A percentile compares a stretch with the other conserved stretches of the same genome.
These are phyloP conservation scores for Triops cancriformis DNA, from an alignment of 1,140 invertebrate genomes.

Conservation along the genomic window DNA sequence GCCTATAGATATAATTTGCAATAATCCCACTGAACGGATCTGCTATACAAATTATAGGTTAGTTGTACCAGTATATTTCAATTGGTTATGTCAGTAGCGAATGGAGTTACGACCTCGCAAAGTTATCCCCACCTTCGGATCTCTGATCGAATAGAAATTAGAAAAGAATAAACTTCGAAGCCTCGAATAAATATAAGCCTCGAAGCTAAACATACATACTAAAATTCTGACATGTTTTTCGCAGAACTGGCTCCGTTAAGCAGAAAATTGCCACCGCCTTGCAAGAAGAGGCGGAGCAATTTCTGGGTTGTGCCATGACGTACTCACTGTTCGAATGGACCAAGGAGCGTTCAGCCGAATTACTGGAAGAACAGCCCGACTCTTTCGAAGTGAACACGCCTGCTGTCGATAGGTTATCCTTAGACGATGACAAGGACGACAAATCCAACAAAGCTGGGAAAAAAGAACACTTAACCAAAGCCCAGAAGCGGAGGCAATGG, in stretches of 20 bases:
- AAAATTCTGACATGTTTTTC: too few species aligned
- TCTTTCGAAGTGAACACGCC: conserved; percentile 28
- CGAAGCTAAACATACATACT: too few species aligned
- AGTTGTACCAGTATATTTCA: too few species aligned
- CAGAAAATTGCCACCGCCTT: conserved; percentile 55
- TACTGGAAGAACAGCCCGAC: conserved; percentile 61
- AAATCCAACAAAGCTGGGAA: conserved; percentile 50
- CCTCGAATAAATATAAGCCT: too few species aligned
- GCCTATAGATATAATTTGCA: too few species aligned
- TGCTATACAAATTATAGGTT: too few species aligned
- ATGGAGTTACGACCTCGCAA: too few species aligned
- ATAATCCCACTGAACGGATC: too few species aligned
- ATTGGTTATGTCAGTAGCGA: too few species aligned
- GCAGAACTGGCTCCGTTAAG: conserved; percentile 61
- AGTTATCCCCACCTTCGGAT: too few species aligned
- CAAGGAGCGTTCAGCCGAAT: conserved; percentile 66
- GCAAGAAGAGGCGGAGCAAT: conserved; percentile 62
- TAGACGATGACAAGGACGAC: conserved; percentile 20
- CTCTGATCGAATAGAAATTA: too few species aligned
- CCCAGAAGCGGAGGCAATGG: conserved; percentile 82
- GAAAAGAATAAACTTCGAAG: too few species aligned
- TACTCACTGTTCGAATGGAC: conserved; percentile 87
- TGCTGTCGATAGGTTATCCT: background rate
- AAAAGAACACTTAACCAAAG: conserved; percentile 74
- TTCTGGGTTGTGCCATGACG: conserved; percentile 83